Evolutionary conservation across 2,113 vertebrate species (phyloP).

Genomic region (Rattus rattus): DNA sequence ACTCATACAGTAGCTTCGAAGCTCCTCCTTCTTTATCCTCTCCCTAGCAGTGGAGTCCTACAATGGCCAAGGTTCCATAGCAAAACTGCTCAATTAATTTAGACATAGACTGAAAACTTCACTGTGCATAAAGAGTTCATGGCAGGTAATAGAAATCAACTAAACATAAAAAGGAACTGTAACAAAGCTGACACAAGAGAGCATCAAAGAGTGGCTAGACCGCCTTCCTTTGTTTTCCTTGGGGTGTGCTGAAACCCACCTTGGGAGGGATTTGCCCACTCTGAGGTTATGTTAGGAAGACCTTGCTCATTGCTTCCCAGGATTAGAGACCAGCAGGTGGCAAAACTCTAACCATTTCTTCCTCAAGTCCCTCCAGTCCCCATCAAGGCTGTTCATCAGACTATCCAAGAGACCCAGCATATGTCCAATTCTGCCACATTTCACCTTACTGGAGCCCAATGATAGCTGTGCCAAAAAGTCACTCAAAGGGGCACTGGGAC

Average conservation of each 20-base stretch:
- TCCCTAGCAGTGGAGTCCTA: neutral
- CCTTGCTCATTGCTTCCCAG: too few relatives aligned
- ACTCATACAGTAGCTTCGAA: neutral
- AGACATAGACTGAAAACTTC: neutral
- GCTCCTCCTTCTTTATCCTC: neutral
- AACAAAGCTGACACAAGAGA: neutral
- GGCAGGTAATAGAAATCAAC: neutral
- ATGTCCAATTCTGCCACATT: neutral
- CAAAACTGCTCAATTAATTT: neutral
- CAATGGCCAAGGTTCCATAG: neutral
- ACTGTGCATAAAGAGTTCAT: neutral
- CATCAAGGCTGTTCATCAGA: neutral
- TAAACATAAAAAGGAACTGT: neutral
- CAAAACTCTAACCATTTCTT: too few relatives aligned
- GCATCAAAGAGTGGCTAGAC: neutral
- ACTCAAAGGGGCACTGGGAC: neutral
- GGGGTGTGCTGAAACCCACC: neutral
- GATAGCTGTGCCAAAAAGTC: neutral
- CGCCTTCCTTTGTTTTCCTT: neutral
- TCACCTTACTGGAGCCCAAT: neutral
- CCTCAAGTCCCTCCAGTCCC: too few relatives aligned
- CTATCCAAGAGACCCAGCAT: neutral
- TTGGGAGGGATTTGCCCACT: neutral
- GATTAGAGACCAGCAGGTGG: too few relatives aligned
- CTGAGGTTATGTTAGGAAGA: neutral